Percentiles rank a stretch among this genome's conserved stretches.
Conservation (phyloP, 2,797 vertebrate species). For the Sebastes kiyomatsui region DNA sequence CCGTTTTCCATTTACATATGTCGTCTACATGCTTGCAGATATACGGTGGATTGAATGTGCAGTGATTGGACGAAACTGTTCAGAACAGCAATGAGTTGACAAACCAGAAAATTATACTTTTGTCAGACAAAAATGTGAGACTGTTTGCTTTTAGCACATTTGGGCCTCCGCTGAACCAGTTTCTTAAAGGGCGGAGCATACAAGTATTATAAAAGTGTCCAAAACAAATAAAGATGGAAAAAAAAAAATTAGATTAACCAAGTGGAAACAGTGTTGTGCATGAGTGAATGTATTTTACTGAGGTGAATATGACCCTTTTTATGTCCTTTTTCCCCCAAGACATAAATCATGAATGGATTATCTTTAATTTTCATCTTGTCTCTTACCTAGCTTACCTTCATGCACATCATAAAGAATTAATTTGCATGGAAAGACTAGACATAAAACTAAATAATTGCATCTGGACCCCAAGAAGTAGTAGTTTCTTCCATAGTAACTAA, state of each 20-base stretch:
- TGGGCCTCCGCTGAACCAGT: not conserved
- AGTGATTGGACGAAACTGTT: not conserved
- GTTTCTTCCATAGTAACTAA: too few relatives aligned
- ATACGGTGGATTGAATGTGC: not conserved
- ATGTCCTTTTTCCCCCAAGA: not conserved
- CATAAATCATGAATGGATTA: not conserved
- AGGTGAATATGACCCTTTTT: too few relatives aligned
- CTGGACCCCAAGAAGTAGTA: too few relatives aligned
- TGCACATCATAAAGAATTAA: not conserved
- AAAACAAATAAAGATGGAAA: constrained; percentile 18
- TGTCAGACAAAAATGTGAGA: not conserved
- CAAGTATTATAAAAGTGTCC: not conserved
- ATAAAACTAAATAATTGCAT: not conserved
- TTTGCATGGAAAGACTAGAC: not conserved
- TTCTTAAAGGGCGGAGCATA: constrained; percentile 1
- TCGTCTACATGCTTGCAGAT: not conserved
- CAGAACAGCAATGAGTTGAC: not conserved
- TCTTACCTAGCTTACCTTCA: not conserved
- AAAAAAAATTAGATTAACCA: constrained; percentile 23
- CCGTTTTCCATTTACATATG: constrained; percentile 1
- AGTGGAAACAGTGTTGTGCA: constrained; percentile 26
- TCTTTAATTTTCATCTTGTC: not conserved
- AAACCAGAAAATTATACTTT: constrained; percentile 16
- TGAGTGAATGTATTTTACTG: not conserved
- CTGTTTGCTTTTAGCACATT: constrained; percentile 13